A percentile compares a stretch with the other conserved stretches of the same genome.
These are phyloP conservation scores for Nomada ferruginata DNA, from an alignment of 2,888 invertebrate genomes.

Conservation along the genomic window DNA sequence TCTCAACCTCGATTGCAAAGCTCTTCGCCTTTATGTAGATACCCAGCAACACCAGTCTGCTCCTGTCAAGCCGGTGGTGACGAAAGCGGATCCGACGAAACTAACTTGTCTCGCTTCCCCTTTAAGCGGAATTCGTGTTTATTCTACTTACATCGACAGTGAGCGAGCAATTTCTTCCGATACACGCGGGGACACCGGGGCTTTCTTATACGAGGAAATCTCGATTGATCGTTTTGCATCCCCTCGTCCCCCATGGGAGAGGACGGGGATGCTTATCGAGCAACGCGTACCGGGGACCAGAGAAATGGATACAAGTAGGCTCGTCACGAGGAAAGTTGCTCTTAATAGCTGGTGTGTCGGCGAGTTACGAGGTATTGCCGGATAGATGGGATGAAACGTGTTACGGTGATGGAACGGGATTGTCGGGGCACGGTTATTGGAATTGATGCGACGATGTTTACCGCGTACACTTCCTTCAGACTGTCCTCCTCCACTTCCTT, in stretches of 20 bases:
- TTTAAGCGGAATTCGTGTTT: slow-evolving; percentile 11
- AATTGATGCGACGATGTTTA: slow-evolving; percentile 28
- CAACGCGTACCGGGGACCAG: neutral
- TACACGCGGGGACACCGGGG: neutral
- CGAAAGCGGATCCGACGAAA: neutral
- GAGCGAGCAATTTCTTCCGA: slow-evolving; percentile 12
- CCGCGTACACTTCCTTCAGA: slow-evolving; percentile 18
- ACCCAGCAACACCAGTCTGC: neutral
- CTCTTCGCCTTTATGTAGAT: slow-evolving; percentile 51
- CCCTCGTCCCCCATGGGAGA: neutral
- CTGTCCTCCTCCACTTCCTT: slow-evolving; percentile 13
- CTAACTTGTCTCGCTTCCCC: neutral
- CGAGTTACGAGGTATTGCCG: slow-evolving; percentile 42
- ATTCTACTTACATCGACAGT: slow-evolving; percentile 2
- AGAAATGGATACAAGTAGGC: slow-evolving; percentile 45
- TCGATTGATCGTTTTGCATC: slow-evolving; percentile 49
- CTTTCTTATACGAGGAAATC: slow-evolving; percentile 26
- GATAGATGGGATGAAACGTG: slow-evolving; percentile 27
- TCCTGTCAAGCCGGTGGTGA: neutral
- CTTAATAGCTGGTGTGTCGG: slow-evolving; percentile 18
- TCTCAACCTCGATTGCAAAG: slow-evolving; percentile 52
- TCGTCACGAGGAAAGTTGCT: slow-evolving; percentile 22
- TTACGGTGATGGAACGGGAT: slow-evolving; percentile 48
- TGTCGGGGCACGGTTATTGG: slow-evolving; percentile 44
- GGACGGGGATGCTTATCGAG: slow-evolving; percentile 9